Evolutionary conservation across 2,797 vertebrate genomes (phyloP).

Genomic region (Schizopygopsis malacanthus): DNA sequence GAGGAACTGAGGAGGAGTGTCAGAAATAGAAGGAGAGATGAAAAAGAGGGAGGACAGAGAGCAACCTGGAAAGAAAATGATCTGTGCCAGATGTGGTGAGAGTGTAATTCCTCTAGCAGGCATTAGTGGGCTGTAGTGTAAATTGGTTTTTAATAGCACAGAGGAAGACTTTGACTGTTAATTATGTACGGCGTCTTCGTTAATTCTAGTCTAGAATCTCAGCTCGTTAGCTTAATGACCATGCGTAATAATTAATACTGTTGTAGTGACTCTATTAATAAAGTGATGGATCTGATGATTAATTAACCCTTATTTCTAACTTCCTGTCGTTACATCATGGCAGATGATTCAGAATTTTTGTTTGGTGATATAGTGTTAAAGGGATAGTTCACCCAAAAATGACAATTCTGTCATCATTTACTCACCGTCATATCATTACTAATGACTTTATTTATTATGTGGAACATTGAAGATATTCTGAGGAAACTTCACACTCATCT

Average conservation of each 20-base stretch:
- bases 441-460: neutral
- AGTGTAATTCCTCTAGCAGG: conserved; percentile 38
- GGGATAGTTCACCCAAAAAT: neutral
- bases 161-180: conserved; percentile 55
- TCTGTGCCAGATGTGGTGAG: conserved; percentile 47
- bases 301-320: conserved; percentile 28
- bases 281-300: conserved; percentile 34
- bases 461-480: neutral
- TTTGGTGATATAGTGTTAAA: neutral
- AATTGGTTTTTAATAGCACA: conserved; percentile 62
- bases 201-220: conserved; percentile 41
- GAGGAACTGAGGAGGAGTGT: conserved; percentile 13
- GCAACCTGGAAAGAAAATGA: conserved; percentile 32
- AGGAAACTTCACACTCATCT: neutral
- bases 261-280: conserved; percentile 31
- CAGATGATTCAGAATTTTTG: neutral
- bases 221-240: conserved; percentile 51
- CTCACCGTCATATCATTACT: neutral
- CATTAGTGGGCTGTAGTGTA: conserved; percentile 45
- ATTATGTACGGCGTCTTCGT: conserved; percentile 53
- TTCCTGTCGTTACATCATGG: neutral
- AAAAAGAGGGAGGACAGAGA: conserved; percentile 31
- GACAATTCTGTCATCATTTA: neutral
- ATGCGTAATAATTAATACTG: conserved; percentile 45
- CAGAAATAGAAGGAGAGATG: conserved; percentile 11